phyloP scores from a whole-genome alignment of 2,113 vertebrate species.

The Smithornis capensis region DNA sequence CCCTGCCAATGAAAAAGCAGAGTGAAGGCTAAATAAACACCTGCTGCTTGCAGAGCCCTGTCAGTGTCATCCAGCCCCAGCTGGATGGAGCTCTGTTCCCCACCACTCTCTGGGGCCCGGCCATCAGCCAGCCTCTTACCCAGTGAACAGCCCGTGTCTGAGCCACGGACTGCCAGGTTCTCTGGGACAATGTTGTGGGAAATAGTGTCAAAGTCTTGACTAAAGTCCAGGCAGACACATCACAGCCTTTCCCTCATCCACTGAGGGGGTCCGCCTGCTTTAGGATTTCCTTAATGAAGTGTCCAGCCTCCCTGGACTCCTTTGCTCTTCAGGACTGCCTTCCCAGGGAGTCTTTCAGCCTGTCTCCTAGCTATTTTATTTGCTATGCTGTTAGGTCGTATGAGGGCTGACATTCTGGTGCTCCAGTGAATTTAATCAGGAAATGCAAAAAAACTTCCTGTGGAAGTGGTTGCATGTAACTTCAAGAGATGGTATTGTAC shows the following conservation, averaged over 20 bases:
- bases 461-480: not conserved
- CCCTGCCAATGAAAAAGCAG: not conserved
- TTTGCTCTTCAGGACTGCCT: not conserved
- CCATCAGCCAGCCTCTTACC: accelerated
- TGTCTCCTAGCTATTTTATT: not conserved
- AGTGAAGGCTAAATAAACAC: not conserved
- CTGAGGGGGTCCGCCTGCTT: not conserved
- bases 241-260: not conserved
- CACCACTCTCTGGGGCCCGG: not conserved
- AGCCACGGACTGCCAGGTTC: not conserved
- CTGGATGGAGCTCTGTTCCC: not conserved
- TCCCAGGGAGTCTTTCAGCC: accelerated
- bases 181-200: not conserved
- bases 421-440: not conserved
- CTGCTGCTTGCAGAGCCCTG: not conserved
- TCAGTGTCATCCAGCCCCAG: not conserved
- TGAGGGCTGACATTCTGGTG: not conserved
- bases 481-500: not conserved
- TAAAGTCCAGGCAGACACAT: not conserved
- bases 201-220: not conserved
- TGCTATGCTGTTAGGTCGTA: not conserved
- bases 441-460: not conserved
- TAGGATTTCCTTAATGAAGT: not conserved
- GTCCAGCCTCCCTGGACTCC: not conserved
- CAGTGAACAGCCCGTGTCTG: not conserved